Evolutionary conservation across 2,113 vertebrate species (phyloP).

Genomic region (Herpetotheres cachinnans): DNA sequence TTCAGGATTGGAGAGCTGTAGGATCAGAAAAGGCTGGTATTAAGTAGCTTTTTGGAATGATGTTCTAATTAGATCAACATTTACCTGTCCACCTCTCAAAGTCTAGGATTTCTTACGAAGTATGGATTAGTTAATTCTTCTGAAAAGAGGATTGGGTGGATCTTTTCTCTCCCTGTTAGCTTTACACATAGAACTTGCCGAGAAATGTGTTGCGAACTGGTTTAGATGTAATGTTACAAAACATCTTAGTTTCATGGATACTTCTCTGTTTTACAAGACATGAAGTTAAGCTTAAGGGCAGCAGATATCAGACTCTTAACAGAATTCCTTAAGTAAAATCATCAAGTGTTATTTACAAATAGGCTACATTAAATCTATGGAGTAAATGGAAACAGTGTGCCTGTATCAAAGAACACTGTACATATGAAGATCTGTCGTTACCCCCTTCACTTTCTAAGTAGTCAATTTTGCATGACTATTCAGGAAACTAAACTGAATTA

Average conservation of each 20-base stretch:
- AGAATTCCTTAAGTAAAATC: neutral
- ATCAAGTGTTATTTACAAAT: neutral
- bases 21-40: neutral
- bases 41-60: neutral
- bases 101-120: neutral
- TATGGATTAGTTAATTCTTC: neutral
- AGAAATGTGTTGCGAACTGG: neutral
- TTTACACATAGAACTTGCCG: neutral
- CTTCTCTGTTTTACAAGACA: neutral
- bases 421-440: neutral
- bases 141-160: neutral
- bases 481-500: slow-evolving; percentile 32
- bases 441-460: slow-evolving; percentile 18
- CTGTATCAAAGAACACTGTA: neutral
- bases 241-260: neutral
- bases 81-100: neutral
- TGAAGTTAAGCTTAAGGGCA: neutral
- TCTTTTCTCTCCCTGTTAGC: neutral
- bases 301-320: neutral
- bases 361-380: neutral
- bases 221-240: neutral
- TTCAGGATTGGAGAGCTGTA: neutral
- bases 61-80: neutral
- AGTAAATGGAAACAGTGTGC: neutral
- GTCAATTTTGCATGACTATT: slow-evolving; percentile 1